Conservation (phyloP, 2,113 vertebrate species). For the Malurus melanocephalus region DNA sequence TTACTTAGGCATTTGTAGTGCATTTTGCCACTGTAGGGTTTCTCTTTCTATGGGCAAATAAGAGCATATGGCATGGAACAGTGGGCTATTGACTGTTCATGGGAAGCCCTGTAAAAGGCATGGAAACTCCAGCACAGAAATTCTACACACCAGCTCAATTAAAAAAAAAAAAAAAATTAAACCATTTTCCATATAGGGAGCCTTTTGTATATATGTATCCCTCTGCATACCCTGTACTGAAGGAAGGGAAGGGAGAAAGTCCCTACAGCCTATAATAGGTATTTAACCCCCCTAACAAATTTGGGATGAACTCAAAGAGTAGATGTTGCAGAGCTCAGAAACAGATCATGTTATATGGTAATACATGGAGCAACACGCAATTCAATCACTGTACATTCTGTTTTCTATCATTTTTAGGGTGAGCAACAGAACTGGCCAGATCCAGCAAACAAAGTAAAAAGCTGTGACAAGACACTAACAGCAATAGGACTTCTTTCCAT, state of each 20-base stretch:
- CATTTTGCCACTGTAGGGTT: conserved; percentile 31
- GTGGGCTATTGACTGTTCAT: background rate
- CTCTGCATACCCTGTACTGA: background rate
- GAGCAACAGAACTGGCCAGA: background rate
- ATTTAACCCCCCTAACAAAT: background rate
- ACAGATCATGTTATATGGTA: background rate
- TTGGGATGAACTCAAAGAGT: background rate
- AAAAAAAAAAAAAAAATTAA: background rate
- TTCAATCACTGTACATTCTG: background rate
- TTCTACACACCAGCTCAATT: background rate
- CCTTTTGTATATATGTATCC: background rate
- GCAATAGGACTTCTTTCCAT: background rate
- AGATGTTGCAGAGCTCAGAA: background rate
- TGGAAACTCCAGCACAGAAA: background rate
- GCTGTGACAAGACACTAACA: background rate
- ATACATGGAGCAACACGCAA: background rate
- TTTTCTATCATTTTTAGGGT: background rate
- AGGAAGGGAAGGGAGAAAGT: background rate
- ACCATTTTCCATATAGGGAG: background rate
- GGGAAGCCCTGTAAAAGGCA: background rate
- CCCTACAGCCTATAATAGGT: background rate
- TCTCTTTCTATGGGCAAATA: background rate
- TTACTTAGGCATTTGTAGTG: conserved; percentile 54
- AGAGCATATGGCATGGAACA: conserved; percentile 16
- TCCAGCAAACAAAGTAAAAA: background rate